phyloP scores from a whole-genome alignment of 2,797 vertebrate genomes.

The Fistularia tabacaria region DNA sequence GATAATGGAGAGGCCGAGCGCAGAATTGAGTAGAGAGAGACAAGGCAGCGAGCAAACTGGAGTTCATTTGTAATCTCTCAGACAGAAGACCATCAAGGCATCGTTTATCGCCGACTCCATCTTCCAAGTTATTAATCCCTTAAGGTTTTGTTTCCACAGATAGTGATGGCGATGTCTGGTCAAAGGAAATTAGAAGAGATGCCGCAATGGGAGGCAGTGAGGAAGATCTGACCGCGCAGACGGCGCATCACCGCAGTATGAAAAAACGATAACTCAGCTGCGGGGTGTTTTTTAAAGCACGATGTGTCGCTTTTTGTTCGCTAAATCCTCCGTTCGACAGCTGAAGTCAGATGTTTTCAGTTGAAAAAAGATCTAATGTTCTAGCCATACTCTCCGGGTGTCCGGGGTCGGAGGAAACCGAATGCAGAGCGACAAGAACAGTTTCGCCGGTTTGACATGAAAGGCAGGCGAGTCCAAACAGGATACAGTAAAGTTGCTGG shows the following conservation, averaged over 20 bases:
- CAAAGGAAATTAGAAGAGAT: constrained; percentile 59
- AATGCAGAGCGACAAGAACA: neutral
- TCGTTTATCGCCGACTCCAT: constrained; percentile 51
- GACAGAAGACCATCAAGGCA: constrained; percentile 30
- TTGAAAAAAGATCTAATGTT: neutral
- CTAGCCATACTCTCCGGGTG: neutral
- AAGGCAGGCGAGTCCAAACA: neutral
- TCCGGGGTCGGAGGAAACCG: neutral
- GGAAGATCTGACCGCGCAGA: constrained; percentile 25
- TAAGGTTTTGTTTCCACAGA: constrained; percentile 43
- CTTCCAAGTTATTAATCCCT: constrained; percentile 55
- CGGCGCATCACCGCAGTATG: constrained; percentile 1
- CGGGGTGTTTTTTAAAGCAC: neutral
- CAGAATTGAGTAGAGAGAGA: constrained; percentile 4
- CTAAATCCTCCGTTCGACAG: too few species aligned
- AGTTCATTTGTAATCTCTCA: constrained; percentile 47
- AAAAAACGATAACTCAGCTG: constrained; percentile 11
- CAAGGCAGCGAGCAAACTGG: constrained; percentile 28
- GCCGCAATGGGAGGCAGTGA: constrained; percentile 26
- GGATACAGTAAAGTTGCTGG: too few species aligned
- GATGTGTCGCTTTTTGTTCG: neutral
- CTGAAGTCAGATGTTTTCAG: neutral
- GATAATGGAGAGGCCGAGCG: constrained; percentile 25
- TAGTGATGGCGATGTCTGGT: constrained; percentile 38
- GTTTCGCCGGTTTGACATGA: neutral